Evolutionary conservation across 1,140 invertebrate species (phyloP), one percentile per base, ranked within the genome.

Genomic region (Nasonia giraulti): DNA sequence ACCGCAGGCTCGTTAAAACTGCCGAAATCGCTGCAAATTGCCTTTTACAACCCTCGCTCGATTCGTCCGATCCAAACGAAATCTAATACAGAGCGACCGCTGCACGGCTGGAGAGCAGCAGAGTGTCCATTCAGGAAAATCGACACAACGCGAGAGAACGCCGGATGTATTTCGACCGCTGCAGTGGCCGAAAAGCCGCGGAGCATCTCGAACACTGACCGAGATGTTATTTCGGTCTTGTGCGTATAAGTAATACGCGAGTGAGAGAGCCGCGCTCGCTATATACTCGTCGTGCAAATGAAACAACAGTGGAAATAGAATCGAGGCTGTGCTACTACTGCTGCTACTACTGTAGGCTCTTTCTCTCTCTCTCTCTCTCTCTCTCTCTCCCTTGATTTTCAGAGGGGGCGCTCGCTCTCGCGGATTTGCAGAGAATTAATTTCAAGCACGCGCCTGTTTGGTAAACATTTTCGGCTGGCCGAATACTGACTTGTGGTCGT

Each of bases 231-330:
- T 84, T 84, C 77, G 44, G 77, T 74, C 83, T n/a, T 31, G 68
- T 40, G 14, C 74, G 17, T 84, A 80, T 62, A 74, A 84, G 82
- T 83, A 83, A 71, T 71, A 33, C 31, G 27, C 20, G 3, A 33
- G 3, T 6, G 75, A 69, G 82, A 23, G 33, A 74, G 17, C 14
- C 20, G 73, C 33, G 31, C 71, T 10, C 71, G 3, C 37, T 20
- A 37, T 37, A 37, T 37, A 31, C 66, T 74, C 47, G 68, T 33
- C 69, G 77, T 31, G 37, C 37, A 80, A 71, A 79, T 50, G 76
- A 84, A 80, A 84, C 83, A 74, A 74, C 76, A 74, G 77, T 74
- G 23, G 78, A 85, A 80, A 85, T 85, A 81, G 83, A 84, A 84
- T 85, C 73, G 79, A 85, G 79, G 83, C 71, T 80, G 69, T n/a